Percentiles rank a stretch among this genome's conserved stretches.
Evolutionary conservation across 2,797 vertebrate species (phyloP).

Genomic region (Chelon auratus): DNA sequence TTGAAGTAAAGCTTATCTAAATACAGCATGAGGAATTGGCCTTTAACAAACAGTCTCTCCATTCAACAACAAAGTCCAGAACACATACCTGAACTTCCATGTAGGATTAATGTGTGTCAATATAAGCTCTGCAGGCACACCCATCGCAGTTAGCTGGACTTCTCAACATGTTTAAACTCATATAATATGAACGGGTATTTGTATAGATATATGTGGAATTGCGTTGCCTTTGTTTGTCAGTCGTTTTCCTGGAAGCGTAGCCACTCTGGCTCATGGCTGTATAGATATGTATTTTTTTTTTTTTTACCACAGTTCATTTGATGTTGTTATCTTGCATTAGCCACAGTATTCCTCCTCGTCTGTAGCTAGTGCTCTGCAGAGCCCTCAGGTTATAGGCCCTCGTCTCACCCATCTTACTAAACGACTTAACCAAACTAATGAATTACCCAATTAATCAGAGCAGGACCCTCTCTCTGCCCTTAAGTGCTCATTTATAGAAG

Average conservation of each 20-base stretch:
- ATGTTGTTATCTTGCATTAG: constrained; percentile 81
- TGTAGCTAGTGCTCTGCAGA: constrained; percentile 63
- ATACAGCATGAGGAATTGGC: constrained; percentile 66
- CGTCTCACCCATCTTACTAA: constrained; percentile 78
- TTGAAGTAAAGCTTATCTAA: constrained; percentile 79
- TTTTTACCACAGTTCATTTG: constrained; percentile 72
- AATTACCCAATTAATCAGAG: constrained; percentile 89
- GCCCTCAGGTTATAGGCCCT: constrained; percentile 79
- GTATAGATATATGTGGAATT: constrained; percentile 14
- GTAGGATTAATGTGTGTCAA: constrained; percentile 70
- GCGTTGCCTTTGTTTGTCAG: constrained; percentile 44
- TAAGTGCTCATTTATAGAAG: constrained; percentile 86
- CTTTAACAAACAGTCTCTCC: constrained; percentile 70
- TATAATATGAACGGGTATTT: constrained; percentile 37
- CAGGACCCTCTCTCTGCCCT: constrained; percentile 81
- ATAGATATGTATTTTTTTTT: constrained; percentile 63
- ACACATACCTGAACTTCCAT: constrained; percentile 74
- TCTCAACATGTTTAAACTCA: constrained; percentile 44
- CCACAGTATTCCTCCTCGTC: constrained; percentile 71
- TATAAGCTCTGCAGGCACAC: constrained; percentile 45
- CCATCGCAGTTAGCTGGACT: constrained; percentile 31
- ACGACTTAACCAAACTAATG: constrained; percentile 86
- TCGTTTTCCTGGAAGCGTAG: constrained; percentile 61
- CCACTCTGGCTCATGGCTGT: constrained; percentile 42
- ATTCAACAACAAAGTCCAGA: constrained; percentile 69